A percentile compares a stretch with the other conserved stretches of the same genome.
These are phyloP conservation scores for Ceyx melanurus DNA, from an alignment of 2,113 vertebrate genomes.

Conservation along the genomic window DNA sequence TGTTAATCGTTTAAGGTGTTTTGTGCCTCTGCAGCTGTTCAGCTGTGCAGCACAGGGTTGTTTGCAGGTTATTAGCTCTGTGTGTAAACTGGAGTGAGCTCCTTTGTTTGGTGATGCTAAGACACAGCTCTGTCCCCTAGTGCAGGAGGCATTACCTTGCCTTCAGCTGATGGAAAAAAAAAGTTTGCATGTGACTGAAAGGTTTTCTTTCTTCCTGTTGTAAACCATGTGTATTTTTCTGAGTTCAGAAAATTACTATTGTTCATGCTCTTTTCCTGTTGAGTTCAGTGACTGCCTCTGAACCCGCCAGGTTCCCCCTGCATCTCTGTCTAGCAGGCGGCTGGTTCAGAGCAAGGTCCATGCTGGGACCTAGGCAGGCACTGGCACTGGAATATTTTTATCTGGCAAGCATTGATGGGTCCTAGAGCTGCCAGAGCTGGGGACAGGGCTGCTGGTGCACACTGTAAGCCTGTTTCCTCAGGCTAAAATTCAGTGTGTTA, in stretches of 20 bases:
- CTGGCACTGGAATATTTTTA: neutral
- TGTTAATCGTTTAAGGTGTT: neutral
- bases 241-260: neutral
- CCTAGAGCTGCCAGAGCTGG: neutral
- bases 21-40: neutral
- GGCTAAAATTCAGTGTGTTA: neutral
- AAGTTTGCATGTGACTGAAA: constrained; percentile 11
- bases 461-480: neutral
- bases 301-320: neutral
- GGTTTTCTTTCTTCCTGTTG: neutral
- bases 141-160: neutral
- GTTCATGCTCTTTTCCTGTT: neutral
- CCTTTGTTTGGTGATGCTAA: constrained; percentile 13
- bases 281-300: neutral
- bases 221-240: neutral
- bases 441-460: fast-evolving
- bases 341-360: neutral
- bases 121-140: neutral
- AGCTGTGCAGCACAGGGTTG: neutral
- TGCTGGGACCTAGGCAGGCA: neutral
- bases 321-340: neutral
- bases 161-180: neutral
- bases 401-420: neutral
- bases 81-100: neutral
- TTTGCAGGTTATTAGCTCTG: neutral